Conservation (phyloP, 2,888 invertebrate species). For the Podabrus alpinus region DNA sequence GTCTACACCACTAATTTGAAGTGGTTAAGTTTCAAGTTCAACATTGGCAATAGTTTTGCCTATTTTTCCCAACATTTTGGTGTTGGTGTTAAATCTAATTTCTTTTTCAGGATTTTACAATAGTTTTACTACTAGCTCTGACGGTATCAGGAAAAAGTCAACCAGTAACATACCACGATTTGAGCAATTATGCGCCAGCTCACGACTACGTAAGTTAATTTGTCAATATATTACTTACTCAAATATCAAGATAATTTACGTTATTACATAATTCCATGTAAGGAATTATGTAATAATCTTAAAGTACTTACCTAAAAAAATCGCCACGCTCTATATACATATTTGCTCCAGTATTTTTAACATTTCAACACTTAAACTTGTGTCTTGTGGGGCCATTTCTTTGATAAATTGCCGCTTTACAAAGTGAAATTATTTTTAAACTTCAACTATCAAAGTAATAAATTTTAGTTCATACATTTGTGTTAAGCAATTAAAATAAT, state of each 20-base stretch:
- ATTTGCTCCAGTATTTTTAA: conserved; percentile 12
- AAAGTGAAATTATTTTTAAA: not conserved
- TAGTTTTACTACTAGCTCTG: not conserved
- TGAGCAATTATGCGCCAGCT: conserved; percentile 10
- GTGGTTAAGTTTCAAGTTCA: not conserved
- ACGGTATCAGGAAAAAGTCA: not conserved
- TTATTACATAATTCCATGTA: not conserved
- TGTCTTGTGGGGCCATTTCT: not conserved
- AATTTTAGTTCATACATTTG: no score
- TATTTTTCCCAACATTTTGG: not conserved
- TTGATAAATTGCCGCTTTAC: no score
- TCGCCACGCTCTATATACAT: conserved; percentile 10
- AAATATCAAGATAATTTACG: not conserved
- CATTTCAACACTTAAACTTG: conserved; percentile 7
- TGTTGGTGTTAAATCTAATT: not conserved
- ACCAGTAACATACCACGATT: not conserved
- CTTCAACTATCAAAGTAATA: not conserved
- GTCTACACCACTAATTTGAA: not conserved
- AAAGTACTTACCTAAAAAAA: not conserved
- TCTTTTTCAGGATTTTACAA: not conserved
- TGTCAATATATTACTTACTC: not conserved
- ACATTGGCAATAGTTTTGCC: not conserved
- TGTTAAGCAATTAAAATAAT: no score
- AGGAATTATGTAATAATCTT: not conserved
- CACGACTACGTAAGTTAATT: conserved; percentile 14